phyloP scores from a whole-genome alignment of 2,888 invertebrate genomes.

The Ecliptopera silaceata region DNA sequence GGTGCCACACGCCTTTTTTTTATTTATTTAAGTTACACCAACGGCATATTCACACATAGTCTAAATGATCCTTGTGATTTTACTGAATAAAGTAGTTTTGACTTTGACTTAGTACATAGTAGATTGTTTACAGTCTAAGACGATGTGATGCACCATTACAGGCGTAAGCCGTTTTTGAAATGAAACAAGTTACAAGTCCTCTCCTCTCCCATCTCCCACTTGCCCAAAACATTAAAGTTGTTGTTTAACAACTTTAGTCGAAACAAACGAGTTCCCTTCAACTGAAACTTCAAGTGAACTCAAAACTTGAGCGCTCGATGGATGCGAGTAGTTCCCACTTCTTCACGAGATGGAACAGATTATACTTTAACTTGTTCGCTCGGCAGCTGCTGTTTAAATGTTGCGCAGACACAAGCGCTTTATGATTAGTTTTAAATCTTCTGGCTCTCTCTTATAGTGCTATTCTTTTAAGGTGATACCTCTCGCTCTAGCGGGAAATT shows the following conservation, averaged over 20 bases:
- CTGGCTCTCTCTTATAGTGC: background rate
- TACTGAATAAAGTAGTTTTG: too few species aligned
- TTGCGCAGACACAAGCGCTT: slow-evolving; percentile 5
- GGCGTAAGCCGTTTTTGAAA: too few species aligned
- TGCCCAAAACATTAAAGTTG: background rate
- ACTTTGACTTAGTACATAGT: too few species aligned
- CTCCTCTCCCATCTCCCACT: background rate
- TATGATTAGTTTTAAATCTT: background rate
- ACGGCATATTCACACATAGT: too few species aligned
- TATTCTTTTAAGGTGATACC: too few species aligned
- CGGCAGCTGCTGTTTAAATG: slow-evolving; percentile 11
- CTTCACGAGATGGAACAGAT: slow-evolving; percentile 10
- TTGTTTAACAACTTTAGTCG: background rate
- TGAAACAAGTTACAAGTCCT: too few species aligned
- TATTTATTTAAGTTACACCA: too few species aligned
- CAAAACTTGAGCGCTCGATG: slow-evolving; percentile 2
- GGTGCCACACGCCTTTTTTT: too few species aligned
- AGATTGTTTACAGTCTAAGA: too few species aligned
- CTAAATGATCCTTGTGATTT: too few species aligned
- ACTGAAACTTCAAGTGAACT: slow-evolving; percentile 2
- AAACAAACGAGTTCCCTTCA: slow-evolving; percentile 11
- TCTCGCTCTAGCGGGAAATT: too few species aligned
- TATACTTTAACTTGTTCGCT: slow-evolving; percentile 11
- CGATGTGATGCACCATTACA: too few species aligned
- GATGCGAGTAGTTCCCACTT: slow-evolving; percentile 19